These are phyloP conservation scores for Menidia beryllina DNA, from an alignment of 2,113 vertebrate species.

Conservation along the genomic window DNA sequence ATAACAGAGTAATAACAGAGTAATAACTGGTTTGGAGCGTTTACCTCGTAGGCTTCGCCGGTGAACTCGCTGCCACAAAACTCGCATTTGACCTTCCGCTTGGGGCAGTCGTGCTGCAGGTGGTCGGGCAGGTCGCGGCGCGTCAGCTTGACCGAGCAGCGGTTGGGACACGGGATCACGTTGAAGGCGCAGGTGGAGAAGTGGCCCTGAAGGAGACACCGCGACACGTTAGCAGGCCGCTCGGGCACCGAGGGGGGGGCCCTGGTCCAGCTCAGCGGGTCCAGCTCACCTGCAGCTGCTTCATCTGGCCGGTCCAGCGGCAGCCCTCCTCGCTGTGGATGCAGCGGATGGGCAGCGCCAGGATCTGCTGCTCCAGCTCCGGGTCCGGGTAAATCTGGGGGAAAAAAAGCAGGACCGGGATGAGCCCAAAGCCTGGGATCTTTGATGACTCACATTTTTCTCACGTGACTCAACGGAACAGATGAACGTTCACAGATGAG, in stretches of 20 bases:
- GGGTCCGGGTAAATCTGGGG: conserved; percentile 91
- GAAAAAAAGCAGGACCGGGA: not conserved
- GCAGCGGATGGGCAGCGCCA: conserved; percentile 88
- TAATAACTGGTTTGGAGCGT: conserved; percentile 30
- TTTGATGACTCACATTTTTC: too few species aligned
- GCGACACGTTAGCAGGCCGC: conserved; percentile 17
- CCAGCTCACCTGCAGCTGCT: conserved; percentile 97
- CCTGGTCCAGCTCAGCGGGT: too few species aligned
- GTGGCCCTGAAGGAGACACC: conserved; percentile 83
- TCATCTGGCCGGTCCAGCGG: conserved; percentile 94
- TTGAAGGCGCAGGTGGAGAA: conserved; percentile 95
- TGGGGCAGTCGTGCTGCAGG: conserved; percentile 96
- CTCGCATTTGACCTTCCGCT: conserved; percentile 96
- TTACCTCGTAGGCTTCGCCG: conserved; percentile 92
- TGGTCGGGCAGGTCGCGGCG: conserved; percentile 93
- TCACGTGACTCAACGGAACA: too few species aligned
- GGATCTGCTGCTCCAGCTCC: conserved; percentile 86
- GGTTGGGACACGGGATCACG: conserved; percentile 95
- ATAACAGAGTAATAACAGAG: not conserved
- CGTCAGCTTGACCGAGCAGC: conserved; percentile 93
- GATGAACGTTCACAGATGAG: too few species aligned
- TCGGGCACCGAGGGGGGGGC: too few species aligned
- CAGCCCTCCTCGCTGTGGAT: conserved; percentile 99
- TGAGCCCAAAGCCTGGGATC: too few species aligned
- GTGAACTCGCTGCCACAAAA: conserved; percentile 97